A percentile compares a stretch with the other conserved stretches of the same genome.
Conservation (phyloP, 2,888 invertebrate species). For the Xestobium rufovillosum region DNA sequence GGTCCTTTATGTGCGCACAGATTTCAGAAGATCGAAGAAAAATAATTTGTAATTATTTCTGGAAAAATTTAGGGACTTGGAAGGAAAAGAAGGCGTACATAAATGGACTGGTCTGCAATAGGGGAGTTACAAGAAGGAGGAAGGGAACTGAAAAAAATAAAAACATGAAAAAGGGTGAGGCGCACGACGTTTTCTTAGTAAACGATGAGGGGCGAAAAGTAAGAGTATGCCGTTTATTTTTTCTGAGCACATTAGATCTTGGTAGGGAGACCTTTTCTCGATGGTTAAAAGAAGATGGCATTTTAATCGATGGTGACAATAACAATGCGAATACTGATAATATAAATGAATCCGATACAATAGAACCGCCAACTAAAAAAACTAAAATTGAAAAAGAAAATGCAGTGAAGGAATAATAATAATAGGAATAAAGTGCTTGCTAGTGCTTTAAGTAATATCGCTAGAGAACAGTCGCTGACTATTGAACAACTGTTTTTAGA, state of each 20-base stretch:
- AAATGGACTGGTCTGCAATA: slow-evolving; percentile 2
- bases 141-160: not conserved
- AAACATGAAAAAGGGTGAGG: slow-evolving; percentile 3
- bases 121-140: slow-evolving; percentile 5
- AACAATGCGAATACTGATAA: no score
- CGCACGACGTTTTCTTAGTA: slow-evolving; percentile 3
- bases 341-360: no score
- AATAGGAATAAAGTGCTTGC: slow-evolving; percentile 12
- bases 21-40: slow-evolving; percentile 5
- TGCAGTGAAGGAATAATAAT: slow-evolving; percentile 8
- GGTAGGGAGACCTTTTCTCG: slow-evolving; percentile 1
- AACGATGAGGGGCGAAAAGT: slow-evolving; percentile 5
- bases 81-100: slow-evolving; percentile 6
- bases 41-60: slow-evolving; percentile 3
- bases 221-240: slow-evolving; percentile 4
- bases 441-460: slow-evolving; percentile 7
- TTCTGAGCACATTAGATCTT: not conserved
- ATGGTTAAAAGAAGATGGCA: not conserved
- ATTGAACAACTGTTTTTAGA: slow-evolving; percentile 14
- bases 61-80: slow-evolving; percentile 5
- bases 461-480: not conserved
- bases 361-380: no score
- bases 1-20: slow-evolving; percentile 5
- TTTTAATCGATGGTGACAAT: no score
- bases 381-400: slow-evolving; percentile 7